Evolutionary conservation across 2,888 invertebrate genomes (phyloP).

Genomic region (Sturmia bella): DNA sequence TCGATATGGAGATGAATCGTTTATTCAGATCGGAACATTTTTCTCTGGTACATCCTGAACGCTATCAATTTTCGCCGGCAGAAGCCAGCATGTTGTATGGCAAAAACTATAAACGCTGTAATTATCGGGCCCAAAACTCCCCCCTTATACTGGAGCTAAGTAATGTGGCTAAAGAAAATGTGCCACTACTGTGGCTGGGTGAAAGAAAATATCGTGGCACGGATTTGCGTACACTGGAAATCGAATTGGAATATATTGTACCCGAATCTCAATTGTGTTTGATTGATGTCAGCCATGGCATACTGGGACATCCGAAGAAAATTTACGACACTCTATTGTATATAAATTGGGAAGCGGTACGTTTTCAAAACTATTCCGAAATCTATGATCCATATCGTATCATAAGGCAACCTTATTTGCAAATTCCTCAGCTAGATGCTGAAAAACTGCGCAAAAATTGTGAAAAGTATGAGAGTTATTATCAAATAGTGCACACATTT

Average conservation of each 20-base stretch:
- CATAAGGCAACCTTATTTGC: slow-evolving; percentile 75
- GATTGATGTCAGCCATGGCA: slow-evolving; percentile 79
- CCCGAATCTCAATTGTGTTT: slow-evolving; percentile 78
- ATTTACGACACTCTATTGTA: slow-evolving; percentile 78
- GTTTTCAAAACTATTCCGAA: slow-evolving; percentile 74
- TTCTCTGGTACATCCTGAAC: slow-evolving; percentile 72
- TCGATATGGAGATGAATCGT: slow-evolving; percentile 79
- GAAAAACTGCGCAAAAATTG: slow-evolving; percentile 70
- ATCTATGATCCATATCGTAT: slow-evolving; percentile 79
- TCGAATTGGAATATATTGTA: slow-evolving; percentile 79
- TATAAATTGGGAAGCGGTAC: slow-evolving; percentile 76
- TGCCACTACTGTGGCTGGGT: slow-evolving; percentile 80
- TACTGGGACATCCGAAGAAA: slow-evolving; percentile 78
- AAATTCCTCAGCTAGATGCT: slow-evolving; percentile 74
- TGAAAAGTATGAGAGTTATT: slow-evolving; percentile 75
- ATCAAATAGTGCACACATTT: slow-evolving; percentile 72
- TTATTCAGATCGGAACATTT: slow-evolving; percentile 81
- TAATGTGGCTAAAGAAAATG: slow-evolving; percentile 74
- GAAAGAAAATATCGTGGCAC: slow-evolving; percentile 79
- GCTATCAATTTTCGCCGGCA: slow-evolving; percentile 72
- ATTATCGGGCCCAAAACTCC: slow-evolving; percentile 78
- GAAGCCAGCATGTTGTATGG: slow-evolving; percentile 78
- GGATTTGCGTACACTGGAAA: slow-evolving; percentile 76
- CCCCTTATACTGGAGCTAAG: slow-evolving; percentile 79
- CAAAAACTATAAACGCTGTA: slow-evolving; percentile 75